These are phyloP conservation scores for Calameuta filiformis DNA, from an alignment of 2,888 invertebrate species.

Conservation along the genomic window DNA sequence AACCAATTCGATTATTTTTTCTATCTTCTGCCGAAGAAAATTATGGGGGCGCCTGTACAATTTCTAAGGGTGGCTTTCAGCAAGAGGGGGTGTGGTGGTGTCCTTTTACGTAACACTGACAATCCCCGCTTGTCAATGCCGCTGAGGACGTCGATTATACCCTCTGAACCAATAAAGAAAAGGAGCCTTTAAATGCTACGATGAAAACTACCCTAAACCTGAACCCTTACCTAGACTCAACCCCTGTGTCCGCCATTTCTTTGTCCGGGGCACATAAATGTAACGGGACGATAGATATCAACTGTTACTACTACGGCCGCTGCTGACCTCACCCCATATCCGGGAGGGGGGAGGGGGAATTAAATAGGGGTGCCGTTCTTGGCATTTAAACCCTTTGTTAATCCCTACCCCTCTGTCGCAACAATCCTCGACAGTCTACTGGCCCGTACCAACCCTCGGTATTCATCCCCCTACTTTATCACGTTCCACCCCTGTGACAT, in stretches of 20 bases:
- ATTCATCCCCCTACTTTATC: slow-evolving; percentile 47
- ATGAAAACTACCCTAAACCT: no score
- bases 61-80: no score
- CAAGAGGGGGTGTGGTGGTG: no score
- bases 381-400: slow-evolving; percentile 51
- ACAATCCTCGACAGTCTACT: not conserved
- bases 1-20: no score
- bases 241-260: not conserved
- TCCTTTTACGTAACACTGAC: no score
- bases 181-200: no score
- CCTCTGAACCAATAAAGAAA: no score
- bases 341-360: slow-evolving; percentile 24
- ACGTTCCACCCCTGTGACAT: slow-evolving; percentile 29
- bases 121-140: no score
- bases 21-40: no score
- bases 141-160: no score
- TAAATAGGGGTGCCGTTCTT: slow-evolving; percentile 28
- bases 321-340: slow-evolving; percentile 25
- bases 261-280: not conserved
- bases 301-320: slow-evolving; percentile 29
- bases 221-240: not conserved
- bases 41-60: no score
- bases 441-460: slow-evolving; percentile 14
- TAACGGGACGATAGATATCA: slow-evolving; percentile 38
- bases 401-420: not conserved